Percentiles rank a stretch among this genome's conserved stretches.
These are phyloP conservation scores for Coreius guichenoti DNA, from an alignment of 2,797 vertebrate species.

Conservation along the genomic window DNA sequence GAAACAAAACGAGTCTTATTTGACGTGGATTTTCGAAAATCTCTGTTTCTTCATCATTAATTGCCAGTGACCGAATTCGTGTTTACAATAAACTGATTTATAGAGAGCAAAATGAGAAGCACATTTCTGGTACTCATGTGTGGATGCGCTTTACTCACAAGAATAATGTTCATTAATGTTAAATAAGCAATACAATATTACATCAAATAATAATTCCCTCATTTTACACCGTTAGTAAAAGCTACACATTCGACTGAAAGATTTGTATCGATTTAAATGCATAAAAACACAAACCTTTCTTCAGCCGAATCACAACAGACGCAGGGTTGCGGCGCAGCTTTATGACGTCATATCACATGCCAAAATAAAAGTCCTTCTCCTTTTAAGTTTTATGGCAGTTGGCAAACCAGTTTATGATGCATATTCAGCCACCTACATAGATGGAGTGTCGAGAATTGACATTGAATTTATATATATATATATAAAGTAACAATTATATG, in stretches of 20 bases:
- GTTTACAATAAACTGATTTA: background rate
- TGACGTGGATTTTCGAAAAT: background rate
- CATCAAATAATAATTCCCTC: background rate
- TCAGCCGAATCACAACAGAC: background rate
- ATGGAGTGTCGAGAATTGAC: no score
- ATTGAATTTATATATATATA: no score
- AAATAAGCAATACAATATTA: background rate
- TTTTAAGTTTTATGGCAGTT: background rate
- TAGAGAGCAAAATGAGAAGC: background rate
- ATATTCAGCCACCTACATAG: background rate
- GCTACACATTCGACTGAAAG: background rate
- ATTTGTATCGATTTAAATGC: background rate
- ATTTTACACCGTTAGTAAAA: background rate
- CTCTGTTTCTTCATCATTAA: background rate
- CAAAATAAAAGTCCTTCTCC: background rate
- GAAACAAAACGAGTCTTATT: background rate
- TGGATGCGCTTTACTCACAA: background rate
- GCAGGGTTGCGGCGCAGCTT: background rate
- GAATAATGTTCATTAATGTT: background rate
- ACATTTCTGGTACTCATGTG: fast-evolving
- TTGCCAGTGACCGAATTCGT: background rate
- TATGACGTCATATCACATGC: background rate
- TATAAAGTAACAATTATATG: no score
- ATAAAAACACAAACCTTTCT: background rate
- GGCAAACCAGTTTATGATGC: background rate